Evolutionary conservation across 2,797 vertebrate genomes (phyloP).

Genomic region (Caiman crocodilus): DNA sequence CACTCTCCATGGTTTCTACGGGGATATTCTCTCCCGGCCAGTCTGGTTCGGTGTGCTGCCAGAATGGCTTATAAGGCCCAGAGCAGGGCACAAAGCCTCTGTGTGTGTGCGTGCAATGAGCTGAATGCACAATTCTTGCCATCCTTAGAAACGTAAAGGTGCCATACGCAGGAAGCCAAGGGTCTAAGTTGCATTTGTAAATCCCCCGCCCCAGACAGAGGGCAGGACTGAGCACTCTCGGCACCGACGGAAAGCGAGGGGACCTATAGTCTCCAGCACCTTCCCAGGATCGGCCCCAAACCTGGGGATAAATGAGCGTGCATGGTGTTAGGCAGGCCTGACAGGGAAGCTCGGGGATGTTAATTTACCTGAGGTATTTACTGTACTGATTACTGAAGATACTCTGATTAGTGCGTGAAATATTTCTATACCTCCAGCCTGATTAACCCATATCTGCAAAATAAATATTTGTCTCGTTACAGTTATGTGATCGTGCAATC

Average conservation of each 20-base stretch:
- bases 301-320: slow-evolving; percentile 68
- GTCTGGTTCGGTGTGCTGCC: slow-evolving; percentile 60
- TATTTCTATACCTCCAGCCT: slow-evolving; percentile 77
- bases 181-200: slow-evolving; percentile 27
- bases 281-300: slow-evolving; percentile 54
- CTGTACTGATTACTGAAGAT: slow-evolving; percentile 78
- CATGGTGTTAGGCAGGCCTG: slow-evolving; percentile 70
- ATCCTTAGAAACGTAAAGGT: slow-evolving; percentile 74
- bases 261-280: slow-evolving; percentile 42
- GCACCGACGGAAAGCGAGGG: slow-evolving; percentile 38
- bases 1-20: too few relatives aligned
- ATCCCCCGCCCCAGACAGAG: slow-evolving; percentile 58
- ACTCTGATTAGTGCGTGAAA: slow-evolving; percentile 75
- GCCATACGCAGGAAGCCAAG: slow-evolving; percentile 71
- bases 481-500: slow-evolving; percentile 68
- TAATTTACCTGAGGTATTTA: slow-evolving; percentile 78
- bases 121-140: slow-evolving; percentile 74
- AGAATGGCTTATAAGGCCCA: slow-evolving; percentile 67
- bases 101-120: background rate
- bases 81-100: slow-evolving; percentile 68
- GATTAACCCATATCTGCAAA: slow-evolving; percentile 79
- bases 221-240: slow-evolving; percentile 31
- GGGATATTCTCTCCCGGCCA: slow-evolving; percentile 4
- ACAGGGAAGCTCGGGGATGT: slow-evolving; percentile 73
- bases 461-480: slow-evolving; percentile 79